Base-by-base conservation (phyloP, 2,888 invertebrate species). In the Ennomos quercinarius region DNA sequence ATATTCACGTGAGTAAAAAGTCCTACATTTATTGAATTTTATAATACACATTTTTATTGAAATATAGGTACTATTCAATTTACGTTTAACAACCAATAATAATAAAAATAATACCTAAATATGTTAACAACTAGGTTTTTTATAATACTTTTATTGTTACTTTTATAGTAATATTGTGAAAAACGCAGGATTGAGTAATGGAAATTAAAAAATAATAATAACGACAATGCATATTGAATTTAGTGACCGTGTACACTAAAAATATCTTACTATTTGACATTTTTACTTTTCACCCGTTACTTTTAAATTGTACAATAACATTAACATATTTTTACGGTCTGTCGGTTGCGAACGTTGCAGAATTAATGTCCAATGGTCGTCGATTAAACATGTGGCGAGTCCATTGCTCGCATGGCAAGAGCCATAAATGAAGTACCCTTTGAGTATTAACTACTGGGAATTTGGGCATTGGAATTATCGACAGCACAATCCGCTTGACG, bases 381-480 rank as follows among this genome's bases (percentile, higher is more conserved):
- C 73, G 72, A 80, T 80, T 72, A 77, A 77, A 80, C 80, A 79
- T 78, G 79, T 76, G 78, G 77, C 70, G 73, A 77, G 74, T 76
- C 76, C 77, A 74, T 71, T 73, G 76, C 75, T 80, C 74, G 80
- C 77, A 77, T 70, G 74, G 78, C 77, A 76, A 77, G 77, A 78
- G 78, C 81, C 76, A 80, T 86, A 86, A 88, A 86, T 86, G 86
- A 83, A 82, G 77, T 81, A 80, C 77, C 72, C 74, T 71, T 73
- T 71, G 78, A 72, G 81, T 80, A 82, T 81, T 83, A 82, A 84
- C 85, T 81, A 83, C 78, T 82, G 86, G 82, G 83, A 87, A 87
- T 89, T 89, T 77, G 83, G 81, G 76, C 77, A 83, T 84, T 73
- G 80, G 80, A 81, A 86, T 85, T 84, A 87, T 89, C 81, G 84